phyloP scores from a whole-genome alignment of 2,888 invertebrate species.

The Phragmatobia fuliginosa region DNA sequence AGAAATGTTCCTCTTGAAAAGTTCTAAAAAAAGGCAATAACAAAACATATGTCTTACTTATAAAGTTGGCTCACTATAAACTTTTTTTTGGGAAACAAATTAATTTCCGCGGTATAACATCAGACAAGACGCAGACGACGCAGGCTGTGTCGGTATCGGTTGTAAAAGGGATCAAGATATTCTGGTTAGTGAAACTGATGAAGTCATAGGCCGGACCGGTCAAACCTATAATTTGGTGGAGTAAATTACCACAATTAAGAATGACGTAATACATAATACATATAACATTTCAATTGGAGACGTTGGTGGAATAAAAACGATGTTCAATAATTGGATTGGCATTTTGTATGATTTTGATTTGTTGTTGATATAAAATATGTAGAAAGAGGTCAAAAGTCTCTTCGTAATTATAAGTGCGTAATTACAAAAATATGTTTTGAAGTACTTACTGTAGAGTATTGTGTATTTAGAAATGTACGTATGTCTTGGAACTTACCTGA shows the following conservation, averaged over 20 bases:
- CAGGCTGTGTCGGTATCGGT: too few species aligned
- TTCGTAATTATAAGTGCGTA: background rate
- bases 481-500: conserved; percentile 44
- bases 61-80: too few species aligned
- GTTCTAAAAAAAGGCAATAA: too few species aligned
- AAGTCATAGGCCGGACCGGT: conserved; percentile 62
- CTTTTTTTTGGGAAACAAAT: too few species aligned
- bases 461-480: background rate
- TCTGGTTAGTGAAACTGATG: conserved; percentile 41
- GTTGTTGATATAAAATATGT: background rate
- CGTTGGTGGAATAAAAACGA: conserved; percentile 18
- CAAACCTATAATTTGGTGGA: conserved; percentile 62
- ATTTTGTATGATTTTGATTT: conserved; percentile 14
- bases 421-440: background rate
- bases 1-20: too few species aligned
- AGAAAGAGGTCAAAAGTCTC: background rate
- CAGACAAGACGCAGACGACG: too few species aligned
- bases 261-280: conserved; percentile 67
- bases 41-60: too few species aligned
- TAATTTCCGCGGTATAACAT: too few species aligned
- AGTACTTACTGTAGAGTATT: background rate
- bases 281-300: conserved; percentile 2
- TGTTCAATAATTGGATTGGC: conserved; percentile 7
- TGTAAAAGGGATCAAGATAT: conserved; percentile 48
- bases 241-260: conserved; percentile 72